Base-by-base conservation (phyloP, 1,140 invertebrate genomes). In the Drosophila pachea region DNA sequence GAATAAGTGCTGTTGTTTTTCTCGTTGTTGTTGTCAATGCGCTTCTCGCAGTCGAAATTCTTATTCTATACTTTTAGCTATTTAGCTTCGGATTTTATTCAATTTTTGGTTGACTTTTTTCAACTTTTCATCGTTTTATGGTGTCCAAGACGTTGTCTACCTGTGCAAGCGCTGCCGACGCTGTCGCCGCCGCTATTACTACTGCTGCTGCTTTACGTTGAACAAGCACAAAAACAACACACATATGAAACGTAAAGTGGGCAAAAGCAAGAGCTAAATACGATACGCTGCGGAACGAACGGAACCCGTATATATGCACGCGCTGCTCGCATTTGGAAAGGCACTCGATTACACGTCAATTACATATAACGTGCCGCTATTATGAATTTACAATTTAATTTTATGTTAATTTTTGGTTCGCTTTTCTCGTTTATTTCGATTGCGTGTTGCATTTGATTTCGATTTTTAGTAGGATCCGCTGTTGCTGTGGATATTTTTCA, bases 251-350 rank as follows among this genome's bases (percentile, higher is more conserved):
- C 65, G 77, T 63, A 76, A 63, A 69, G 68, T 76, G 73, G 73
- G 76, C 75, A 79, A 79, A 75, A 64, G 68, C 56, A 69, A 68
- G 53, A 63, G 60, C 65, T 72, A 67, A 63, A 75, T 72, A 71
- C 72, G 72, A 74, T 60, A 66, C 52, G 66, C 59, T 63, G 72
- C 65, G 76, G 66, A 78, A 78, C 76, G 76, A 81, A 82, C 69
- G 78, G 79, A 84, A 84, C 79, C 79, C 79, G 79, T 84, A 84
- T 84, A 84, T 84, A 84, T 84, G 79, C 79, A 83, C 79, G 78
- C 78, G 78, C 73, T 78, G 78, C 73, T 78, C 64, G 56, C 69
- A 68, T 68, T 68, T 68, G 60, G 65, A 68, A 72, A 72, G 69
- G 69, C 69, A 72, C 69, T 72, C 45, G 47, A 68, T 58, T 68